Base-by-base conservation (phyloP, 2,888 invertebrate genomes). In the Ypsolopha sequella region DNA sequence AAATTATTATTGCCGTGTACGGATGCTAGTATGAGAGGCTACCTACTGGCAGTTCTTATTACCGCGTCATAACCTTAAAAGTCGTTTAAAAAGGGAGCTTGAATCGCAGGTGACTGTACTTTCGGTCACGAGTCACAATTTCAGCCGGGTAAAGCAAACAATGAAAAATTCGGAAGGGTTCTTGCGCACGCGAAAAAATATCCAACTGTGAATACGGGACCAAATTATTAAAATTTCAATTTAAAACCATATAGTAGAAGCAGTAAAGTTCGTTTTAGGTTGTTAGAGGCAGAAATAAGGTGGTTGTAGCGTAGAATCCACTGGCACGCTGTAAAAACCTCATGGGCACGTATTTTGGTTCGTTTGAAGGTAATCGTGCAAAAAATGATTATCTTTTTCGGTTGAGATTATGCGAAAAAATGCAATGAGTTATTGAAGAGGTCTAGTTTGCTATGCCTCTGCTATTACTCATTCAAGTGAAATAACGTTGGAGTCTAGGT, bases 301-400 rank as follows among this genome's bases (percentile, higher is more conserved):
- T 24, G 45, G 13, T 24, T 2, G 34, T n/a, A 45, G 7, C 24
- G 47, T 75, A 74, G 73, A 76, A 79, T 68, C 70, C 66, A 62
- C 66, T 68, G 65, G 68, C 62, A 58, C 70, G 74, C 73, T 76
- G 78, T 81, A 85, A 84, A 84, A 85, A 84, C 76, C 76, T 68
- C 33, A n/a, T 11, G 34, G 46, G 47, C 9, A 11, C 8, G 33
- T 47, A 47, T 47, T 47, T 36, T 47, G 36, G 47, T 47, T 47
- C 14, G 35, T 47, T 47, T 11, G 24, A 24, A 24, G 24, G 24
- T 24, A 24, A 24, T 24, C 24, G 24, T 24, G 24, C 24, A 24
- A 24, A 24, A 24, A 24, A 24, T 24, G 24, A 24, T 2, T 24
- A 24, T 24, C 24, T 24, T 24, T 24, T 24, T 24, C 2, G 24